These are phyloP conservation scores for Phyllostomus discolor DNA, from an alignment of 2,113 vertebrate species.

Conservation along the genomic window DNA sequence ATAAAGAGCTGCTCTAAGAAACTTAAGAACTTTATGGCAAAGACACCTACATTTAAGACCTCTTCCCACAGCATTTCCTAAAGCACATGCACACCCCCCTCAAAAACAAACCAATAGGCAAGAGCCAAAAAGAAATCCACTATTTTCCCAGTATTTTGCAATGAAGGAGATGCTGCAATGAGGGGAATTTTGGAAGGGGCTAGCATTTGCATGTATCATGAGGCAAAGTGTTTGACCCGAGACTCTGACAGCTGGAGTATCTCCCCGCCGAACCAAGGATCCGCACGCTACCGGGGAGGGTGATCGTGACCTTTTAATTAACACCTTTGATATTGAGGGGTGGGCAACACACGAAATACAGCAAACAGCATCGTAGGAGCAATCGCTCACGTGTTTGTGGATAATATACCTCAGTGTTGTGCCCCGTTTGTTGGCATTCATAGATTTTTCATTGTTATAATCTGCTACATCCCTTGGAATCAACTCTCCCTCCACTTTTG, in stretches of 20 bases:
- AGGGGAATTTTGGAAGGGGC: neutral
- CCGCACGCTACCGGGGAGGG: neutral
- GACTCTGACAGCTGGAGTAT: neutral
- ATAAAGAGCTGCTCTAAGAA: neutral
- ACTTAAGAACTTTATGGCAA: neutral
- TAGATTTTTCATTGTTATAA: neutral
- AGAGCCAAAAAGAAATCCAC: neutral
- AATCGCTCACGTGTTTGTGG: neutral
- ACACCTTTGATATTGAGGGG: neutral
- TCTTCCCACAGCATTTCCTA: neutral
- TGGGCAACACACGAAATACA: neutral
- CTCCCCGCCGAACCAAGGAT: neutral
- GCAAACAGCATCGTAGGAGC: neutral
- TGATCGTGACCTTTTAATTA: neutral
- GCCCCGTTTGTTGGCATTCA: neutral
- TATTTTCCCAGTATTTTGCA: neutral
- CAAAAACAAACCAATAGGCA: neutral
- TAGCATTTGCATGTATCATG: neutral
- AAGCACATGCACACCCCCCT: neutral
- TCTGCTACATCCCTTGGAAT: neutral
- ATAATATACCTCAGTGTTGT: neutral
- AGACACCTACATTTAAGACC: neutral
- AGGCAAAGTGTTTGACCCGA: neutral
- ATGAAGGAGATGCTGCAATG: neutral
- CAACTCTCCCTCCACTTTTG: neutral